Base-by-base conservation (phyloP, 2,113 vertebrate genomes). In the Ursus arctos region DNA sequence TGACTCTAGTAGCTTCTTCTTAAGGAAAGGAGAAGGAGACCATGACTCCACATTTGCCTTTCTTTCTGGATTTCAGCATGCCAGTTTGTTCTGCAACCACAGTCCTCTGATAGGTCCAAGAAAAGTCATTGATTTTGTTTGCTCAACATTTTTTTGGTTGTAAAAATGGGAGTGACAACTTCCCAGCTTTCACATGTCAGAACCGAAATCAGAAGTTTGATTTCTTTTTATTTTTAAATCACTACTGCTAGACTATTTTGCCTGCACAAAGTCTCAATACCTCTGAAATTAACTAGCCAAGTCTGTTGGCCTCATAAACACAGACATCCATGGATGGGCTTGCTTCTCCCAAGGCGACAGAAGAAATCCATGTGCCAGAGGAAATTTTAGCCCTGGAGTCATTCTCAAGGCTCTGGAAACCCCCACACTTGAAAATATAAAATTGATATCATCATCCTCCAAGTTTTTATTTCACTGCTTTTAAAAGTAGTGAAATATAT, bases 401-500 rank as follows among this genome's bases (percentile, higher is more conserved):
- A 93, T 98, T 95, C 87, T 98, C 71, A 93, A 91, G 92, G 80
- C 96, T 98, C 97, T 98, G 97, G 97, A 98, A 99, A 98, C 95
- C 90, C 94, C 96, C 98, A 98, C 97, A 98, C 69, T 59, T 97
- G 94, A 97, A 98, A 98, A 98, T 98, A 98, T 76, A 97, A 98
- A 98, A 97, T 86, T 88, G 85, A 97, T 98, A 98, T 98, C 97
- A 98, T 98, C 98, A 88, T 97, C n/a, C 74, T 97, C 98, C 97
- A 98, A 98, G 98, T 97, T 99, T 99, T 98, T 98, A 97, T 98
- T 98, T 98, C 98, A 97, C 97, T 98, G 97, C 98, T 98, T 98
- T 98, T 12, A 97, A 98, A 99, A 99, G 98, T 98, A 98, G 98
- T 98, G 97, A 98, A 98, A 98, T 98, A 98, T 98, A 98, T 99